Percentiles rank a stretch among this genome's conserved stretches.
phyloP scores from a whole-genome alignment of 2,797 vertebrate species.

The Trachurus trachurus region DNA sequence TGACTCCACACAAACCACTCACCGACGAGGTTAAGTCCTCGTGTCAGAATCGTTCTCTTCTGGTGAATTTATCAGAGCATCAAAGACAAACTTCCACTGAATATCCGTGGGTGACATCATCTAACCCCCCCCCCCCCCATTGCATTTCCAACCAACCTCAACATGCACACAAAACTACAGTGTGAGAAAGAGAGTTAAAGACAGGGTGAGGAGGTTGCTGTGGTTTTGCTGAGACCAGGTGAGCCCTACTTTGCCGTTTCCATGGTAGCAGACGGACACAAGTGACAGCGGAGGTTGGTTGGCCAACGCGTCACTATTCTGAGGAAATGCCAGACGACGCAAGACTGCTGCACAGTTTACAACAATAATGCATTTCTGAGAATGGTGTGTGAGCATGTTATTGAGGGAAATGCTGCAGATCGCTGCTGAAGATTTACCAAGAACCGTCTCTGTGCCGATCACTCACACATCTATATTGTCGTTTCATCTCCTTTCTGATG shows the following conservation, averaged over 20 bases:
- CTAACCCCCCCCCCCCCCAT: neutral
- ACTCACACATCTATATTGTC: neutral
- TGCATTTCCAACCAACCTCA: neutral
- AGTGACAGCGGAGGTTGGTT: constrained; percentile 20
- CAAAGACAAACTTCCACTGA: constrained; percentile 18
- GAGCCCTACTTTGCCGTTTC: constrained; percentile 56
- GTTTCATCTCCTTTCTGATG: constrained; percentile 11
- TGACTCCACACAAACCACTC: constrained; percentile 56
- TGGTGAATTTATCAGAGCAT: constrained; percentile 21
- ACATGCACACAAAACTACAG: constrained; percentile 1
- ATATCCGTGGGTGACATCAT: constrained; percentile 20
- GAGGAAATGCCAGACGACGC: constrained; percentile 9
- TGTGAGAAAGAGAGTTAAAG: constrained; percentile 34
- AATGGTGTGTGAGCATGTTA: neutral
- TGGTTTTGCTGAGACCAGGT: constrained; percentile 64
- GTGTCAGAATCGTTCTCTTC: constrained; percentile 9
- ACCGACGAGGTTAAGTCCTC: constrained; percentile 24
- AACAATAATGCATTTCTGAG: neutral
- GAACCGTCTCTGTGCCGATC: neutral
- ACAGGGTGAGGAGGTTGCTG: constrained; percentile 30
- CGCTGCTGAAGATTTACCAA: neutral
- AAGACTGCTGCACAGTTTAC: neutral
- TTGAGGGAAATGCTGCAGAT: neutral
- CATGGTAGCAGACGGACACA: constrained; percentile 49
- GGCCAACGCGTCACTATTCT: constrained; percentile 27